Evolutionary conservation across 2,888 invertebrate genomes (phyloP).

Genomic region (Trilocha varians): DNA sequence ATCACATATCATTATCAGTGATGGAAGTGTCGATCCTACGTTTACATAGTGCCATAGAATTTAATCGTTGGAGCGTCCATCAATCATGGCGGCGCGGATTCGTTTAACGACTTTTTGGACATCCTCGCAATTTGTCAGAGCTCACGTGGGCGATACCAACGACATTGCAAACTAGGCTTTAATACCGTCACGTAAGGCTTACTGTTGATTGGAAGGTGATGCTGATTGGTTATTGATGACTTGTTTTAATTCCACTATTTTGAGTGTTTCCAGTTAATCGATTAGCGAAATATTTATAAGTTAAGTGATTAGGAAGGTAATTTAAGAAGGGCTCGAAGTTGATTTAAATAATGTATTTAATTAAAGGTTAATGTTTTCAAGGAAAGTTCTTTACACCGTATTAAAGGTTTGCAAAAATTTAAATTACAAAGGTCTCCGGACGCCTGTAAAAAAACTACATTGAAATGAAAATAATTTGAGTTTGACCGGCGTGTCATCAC

Average conservation of each 20-base stretch:
- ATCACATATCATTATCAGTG: background rate
- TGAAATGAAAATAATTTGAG: no score
- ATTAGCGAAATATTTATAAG: no score
- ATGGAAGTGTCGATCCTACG: background rate
- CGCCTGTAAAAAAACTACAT: no score
- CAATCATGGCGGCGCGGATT: background rate
- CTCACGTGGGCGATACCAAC: background rate
- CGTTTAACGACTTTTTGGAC: constrained; percentile 7
- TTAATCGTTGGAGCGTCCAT: background rate
- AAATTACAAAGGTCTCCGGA: no score
- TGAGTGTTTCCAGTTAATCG: background rate
- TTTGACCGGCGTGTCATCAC: no score
- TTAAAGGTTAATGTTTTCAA: no score
- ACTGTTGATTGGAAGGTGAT: background rate
- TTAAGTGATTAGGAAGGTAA: no score
- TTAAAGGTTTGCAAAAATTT: no score
- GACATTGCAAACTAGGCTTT: background rate
- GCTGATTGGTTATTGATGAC: background rate
- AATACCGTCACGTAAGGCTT: background rate
- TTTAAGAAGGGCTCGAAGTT: no score
- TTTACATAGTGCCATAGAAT: background rate
- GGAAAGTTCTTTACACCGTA: no score
- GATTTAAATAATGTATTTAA: no score
- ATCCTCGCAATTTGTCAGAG: constrained; percentile 4
- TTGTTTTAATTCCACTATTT: background rate